Evolutionary conservation across 1,140 invertebrate genomes (phyloP), one percentile per base, ranked within the genome.

Genomic region (Gonatopus flavifemur): DNA sequence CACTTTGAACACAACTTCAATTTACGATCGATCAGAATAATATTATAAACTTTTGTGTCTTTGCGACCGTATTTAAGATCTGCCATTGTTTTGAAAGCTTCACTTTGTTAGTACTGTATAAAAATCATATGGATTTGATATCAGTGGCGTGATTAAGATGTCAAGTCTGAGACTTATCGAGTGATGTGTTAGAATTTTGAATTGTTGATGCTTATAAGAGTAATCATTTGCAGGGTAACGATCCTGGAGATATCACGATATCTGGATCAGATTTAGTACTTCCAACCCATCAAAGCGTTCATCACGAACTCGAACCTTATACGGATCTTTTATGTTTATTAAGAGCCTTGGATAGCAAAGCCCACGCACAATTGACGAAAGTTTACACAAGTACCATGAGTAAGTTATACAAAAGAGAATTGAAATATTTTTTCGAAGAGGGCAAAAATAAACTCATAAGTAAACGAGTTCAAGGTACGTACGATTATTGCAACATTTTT

Each of bases 311-410:
- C 24, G 81, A 83, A 56, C 84, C 88, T 12, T 96, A 96, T 71
- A 86, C 87, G 9, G 89, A 93, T 56, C 81, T 97, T 41, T 94
- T 96, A 88, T 88, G 91, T 67, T 93, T 94, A 88, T 80, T 91
- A 13, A 89, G 92, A 78, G 84, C 85, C 32, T 88, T 94, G 79
- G 93, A 97, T 71, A 81, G 84, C 32, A 87, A 88, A 66, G 86
- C 88, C 9, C 96, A 93, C 77, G 77, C 82, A 21, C 86, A 86
- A 22, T 81, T 98, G 13, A 85, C 86, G 32, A 88, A 87, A 70
- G 88, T 91, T 1, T 95, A 95, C 66, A 90, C 86, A 3, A 78
- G 80, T 25, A 88, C 86, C 12, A 79, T 94, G 45, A 86, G 87
- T 52, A 91, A 91, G 75, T 75, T 94, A 10, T 95, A 95, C 76